These are phyloP conservation scores for Olivierus martensii DNA, from an alignment of 1,140 invertebrate species.

Conservation along the genomic window DNA sequence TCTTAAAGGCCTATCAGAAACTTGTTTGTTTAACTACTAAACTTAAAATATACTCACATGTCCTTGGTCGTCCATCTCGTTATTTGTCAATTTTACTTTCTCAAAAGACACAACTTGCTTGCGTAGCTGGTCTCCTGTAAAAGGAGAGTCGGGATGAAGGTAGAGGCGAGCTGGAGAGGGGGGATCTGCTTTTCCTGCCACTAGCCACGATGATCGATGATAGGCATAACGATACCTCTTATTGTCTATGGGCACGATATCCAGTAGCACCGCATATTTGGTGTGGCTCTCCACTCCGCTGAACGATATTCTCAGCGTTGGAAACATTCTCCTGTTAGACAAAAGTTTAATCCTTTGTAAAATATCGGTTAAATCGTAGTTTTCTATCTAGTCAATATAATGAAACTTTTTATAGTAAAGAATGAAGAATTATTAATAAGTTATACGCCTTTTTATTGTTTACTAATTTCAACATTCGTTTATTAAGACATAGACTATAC, in stretches of 20 bases:
- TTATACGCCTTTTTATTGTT: too few relatives aligned
- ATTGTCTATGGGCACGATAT: conserved; percentile 49
- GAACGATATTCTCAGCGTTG: conserved; percentile 46
- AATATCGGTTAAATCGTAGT: too few relatives aligned
- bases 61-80: conserved; percentile 50
- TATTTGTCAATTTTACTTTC: conserved; percentile 57
- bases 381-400: too few relatives aligned
- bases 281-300: conserved; percentile 35
- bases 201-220: conserved; percentile 50
- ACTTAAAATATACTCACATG: conserved; percentile 38
- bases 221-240: conserved; percentile 55
- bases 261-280: conserved; percentile 44
- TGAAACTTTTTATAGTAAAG: too few relatives aligned
- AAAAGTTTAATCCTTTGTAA: too few relatives aligned
- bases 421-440: too few relatives aligned
- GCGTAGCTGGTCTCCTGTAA: conserved; percentile 70
- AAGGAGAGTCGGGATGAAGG: conserved; percentile 94
- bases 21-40: too few relatives aligned
- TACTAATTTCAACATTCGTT: too few relatives aligned
- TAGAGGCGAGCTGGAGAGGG: conserved; percentile 85
- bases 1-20: too few relatives aligned
- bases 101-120: conserved; percentile 58
- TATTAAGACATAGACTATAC: too few relatives aligned
- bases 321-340: conserved; percentile 52
- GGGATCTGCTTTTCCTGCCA: conserved; percentile 62